Evolutionary conservation across 2,797 vertebrate species (phyloP), one percentile per base, ranked within the genome.

Genomic region (Pempheris klunzingeri): DNA sequence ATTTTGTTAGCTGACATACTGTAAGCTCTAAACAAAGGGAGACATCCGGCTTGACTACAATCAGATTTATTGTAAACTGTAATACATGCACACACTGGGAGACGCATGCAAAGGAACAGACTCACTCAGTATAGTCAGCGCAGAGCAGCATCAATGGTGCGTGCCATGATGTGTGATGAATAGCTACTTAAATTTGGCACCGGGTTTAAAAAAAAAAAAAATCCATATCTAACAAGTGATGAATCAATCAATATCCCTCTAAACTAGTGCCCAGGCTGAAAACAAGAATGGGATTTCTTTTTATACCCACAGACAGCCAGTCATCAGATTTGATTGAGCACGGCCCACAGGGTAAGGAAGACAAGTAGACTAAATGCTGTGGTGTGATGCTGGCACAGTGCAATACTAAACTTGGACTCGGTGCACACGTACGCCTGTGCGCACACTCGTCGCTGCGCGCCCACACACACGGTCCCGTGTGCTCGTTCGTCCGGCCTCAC

Each of bases 281-380:
- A 79, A 80, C 67, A 80, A 82, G 77, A 85, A 88, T 70, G 54
- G 58, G 66, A 67, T 81, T 84, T 90, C 49, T 90, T 86, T 90
- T 87, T 87, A 87, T 88, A 87, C 75, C 46, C 73, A 30, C 65
- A 82, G 87, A 89, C 88, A 90, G 82, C 82, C 72, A 83, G 86
- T 92, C 83, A 88, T 91, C 85, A 86, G 78, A 78, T 77, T 63
- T 91, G 90, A 90, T 77, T 90, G 86, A 90, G 78, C 62, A 76
- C 22, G 64, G 89, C 72, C 90, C 84, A 86, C 84, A 80, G 74
- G 71, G 71, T 59, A 71, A 71, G 64, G 57, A 73, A 82, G 87
- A 84, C 81, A 78, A 72, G 71, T 55, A 81, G 86, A 89, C 84
- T 84, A 86, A 91, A 88, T 84, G 80, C 80, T 86, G 85, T 58